Evolutionary conservation across 2,888 invertebrate genomes (phyloP).

Genomic region (Sialis fuliginosa): DNA sequence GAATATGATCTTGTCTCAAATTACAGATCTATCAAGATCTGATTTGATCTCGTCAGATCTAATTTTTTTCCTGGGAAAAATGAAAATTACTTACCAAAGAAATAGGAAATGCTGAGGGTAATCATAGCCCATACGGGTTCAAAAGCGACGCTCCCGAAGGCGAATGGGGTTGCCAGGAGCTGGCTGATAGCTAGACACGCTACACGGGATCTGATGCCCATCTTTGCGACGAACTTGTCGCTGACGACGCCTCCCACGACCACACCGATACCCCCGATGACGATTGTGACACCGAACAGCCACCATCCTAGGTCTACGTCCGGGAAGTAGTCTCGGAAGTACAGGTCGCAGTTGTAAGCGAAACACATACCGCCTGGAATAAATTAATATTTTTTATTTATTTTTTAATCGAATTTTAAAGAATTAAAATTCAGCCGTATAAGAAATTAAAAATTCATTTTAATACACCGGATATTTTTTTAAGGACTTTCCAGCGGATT

Average conservation of each 20-base stretch:
- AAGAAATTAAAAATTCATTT: too few species aligned
- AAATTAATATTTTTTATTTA: background rate
- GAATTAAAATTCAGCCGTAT: too few species aligned
- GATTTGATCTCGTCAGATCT: too few species aligned
- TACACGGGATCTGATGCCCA: constrained; percentile 69
- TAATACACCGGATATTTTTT: too few species aligned
- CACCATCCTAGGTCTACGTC: constrained; percentile 82
- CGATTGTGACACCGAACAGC: constrained; percentile 75
- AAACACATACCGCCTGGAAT: constrained; percentile 68
- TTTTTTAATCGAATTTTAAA: background rate
- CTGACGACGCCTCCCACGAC: constrained; percentile 61
- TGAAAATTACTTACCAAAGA: constrained; percentile 69
- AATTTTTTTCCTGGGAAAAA: too few species aligned
- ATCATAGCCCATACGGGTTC: constrained; percentile 74
- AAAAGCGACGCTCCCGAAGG: constrained; percentile 71
- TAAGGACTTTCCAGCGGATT: too few species aligned
- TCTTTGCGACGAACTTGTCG: constrained; percentile 72
- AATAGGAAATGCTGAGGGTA: constrained; percentile 71
- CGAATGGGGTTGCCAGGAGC: constrained; percentile 65
- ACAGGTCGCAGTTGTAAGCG: constrained; percentile 80
- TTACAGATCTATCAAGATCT: too few species aligned
- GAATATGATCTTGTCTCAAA: too few species aligned
- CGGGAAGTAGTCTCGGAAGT: constrained; percentile 76
- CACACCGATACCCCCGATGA: constrained; percentile 64
- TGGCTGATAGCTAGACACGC: constrained; percentile 67